Percentiles rank a stretch among this genome's conserved stretches.
phyloP scores from a whole-genome alignment of 2,888 invertebrate species.

The Lepidonotus clava region DNA sequence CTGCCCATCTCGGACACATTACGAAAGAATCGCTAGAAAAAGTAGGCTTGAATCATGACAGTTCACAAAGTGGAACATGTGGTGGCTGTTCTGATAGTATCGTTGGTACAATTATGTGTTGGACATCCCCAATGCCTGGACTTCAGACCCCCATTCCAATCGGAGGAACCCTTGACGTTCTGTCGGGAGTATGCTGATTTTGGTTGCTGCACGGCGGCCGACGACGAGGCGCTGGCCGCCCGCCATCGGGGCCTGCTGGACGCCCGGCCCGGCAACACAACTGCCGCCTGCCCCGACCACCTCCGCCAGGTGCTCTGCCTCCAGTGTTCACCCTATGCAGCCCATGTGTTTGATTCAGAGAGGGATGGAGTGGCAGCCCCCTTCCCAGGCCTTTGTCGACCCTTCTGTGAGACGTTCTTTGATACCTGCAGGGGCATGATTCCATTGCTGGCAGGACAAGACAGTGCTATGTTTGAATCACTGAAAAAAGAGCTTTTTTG shows the following conservation, averaged over 20 bases:
- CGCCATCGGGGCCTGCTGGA: slow-evolving; percentile 64
- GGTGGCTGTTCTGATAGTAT: background rate
- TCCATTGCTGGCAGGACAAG: slow-evolving; percentile 65
- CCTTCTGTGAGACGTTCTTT: slow-evolving; percentile 71
- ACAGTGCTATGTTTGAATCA: background rate
- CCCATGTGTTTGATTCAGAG: slow-evolving; percentile 76
- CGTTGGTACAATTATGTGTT: background rate
- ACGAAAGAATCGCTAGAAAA: no score
- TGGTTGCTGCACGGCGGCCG: slow-evolving; percentile 73
- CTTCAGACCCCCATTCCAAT: slow-evolving; percentile 73
- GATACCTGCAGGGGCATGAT: slow-evolving; percentile 68
- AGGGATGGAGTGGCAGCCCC: slow-evolving; percentile 63
- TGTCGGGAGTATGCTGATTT: slow-evolving; percentile 72
- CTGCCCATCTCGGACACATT: no score
- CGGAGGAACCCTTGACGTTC: slow-evolving; percentile 66
- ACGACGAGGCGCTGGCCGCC: slow-evolving; percentile 65
- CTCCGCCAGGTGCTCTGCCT: slow-evolving; percentile 73
- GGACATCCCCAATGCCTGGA: slow-evolving; percentile 77
- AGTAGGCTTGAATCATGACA: no score
- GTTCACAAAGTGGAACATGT: no score
- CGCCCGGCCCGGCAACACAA: background rate
- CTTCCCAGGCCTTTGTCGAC: slow-evolving; percentile 74
- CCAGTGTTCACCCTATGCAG: slow-evolving; percentile 77
- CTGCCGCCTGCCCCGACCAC: slow-evolving; percentile 68
- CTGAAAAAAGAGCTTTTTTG: slow-evolving; percentile 68